Evolutionary conservation across 2,797 vertebrate genomes (phyloP).

Genomic region (Anisognathus igniventris): DNA sequence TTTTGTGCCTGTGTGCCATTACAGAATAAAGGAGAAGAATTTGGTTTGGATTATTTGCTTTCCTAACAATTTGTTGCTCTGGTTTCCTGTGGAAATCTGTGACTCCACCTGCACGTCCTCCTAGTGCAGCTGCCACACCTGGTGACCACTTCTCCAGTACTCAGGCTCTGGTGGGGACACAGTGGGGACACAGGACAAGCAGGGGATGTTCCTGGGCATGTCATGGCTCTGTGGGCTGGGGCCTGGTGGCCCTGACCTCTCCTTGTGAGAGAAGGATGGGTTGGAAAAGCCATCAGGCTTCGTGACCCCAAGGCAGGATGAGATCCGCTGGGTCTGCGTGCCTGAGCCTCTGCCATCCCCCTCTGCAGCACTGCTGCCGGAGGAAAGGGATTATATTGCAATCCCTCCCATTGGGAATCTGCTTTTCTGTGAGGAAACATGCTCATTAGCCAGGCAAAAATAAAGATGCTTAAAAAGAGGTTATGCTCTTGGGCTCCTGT

Average conservation of each 20-base stretch:
- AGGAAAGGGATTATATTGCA: accelerated
- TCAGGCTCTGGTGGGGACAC: neutral
- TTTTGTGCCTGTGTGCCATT: neutral
- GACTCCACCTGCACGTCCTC: neutral
- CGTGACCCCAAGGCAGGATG: neutral
- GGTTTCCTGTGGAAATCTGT: neutral
- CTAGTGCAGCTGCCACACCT: neutral
- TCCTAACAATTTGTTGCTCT: neutral
- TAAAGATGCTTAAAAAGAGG: neutral
- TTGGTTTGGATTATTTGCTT: neutral
- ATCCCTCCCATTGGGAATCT: accelerated
- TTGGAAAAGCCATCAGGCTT: neutral
- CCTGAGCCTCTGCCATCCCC: neutral
- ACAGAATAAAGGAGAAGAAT: neutral
- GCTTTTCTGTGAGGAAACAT: neutral
- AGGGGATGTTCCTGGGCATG: neutral
- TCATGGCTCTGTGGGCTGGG: neutral
- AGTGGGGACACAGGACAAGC: neutral
- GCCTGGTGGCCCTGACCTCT: neutral
- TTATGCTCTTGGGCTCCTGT: neutral
- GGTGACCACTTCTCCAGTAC: neutral
- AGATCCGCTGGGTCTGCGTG: accelerated
- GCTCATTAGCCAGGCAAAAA: neutral
- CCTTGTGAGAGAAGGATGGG: neutral
- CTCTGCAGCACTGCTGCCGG: neutral